Conservation (phyloP, 1,140 invertebrate genomes). For the Nautilus pompilius region DNA sequence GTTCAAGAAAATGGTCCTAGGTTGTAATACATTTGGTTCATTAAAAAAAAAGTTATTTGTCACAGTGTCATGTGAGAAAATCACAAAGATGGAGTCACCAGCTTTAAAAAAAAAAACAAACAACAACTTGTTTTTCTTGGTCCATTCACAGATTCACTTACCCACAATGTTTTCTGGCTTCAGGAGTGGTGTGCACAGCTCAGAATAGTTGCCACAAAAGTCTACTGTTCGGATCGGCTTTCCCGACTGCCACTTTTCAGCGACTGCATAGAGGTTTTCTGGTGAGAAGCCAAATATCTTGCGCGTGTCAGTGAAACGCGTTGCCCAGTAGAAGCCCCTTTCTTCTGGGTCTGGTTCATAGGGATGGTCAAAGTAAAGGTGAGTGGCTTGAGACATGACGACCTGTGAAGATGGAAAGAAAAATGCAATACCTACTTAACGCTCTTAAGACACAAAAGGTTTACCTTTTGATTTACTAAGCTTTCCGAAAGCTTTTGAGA, state of each 20-base stretch:
- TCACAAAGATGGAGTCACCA: too few species aligned
- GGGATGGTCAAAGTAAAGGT: constrained; percentile 52
- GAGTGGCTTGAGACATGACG: constrained; percentile 47
- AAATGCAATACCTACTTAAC: too few species aligned
- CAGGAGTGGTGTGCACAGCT: constrained; percentile 3
- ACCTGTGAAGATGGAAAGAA: constrained; percentile 27
- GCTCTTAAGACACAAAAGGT: too few species aligned
- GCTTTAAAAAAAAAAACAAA: too few species aligned
- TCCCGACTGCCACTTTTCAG: constrained; percentile 37
- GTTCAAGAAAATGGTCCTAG: too few species aligned
- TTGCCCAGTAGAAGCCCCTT: constrained; percentile 49
- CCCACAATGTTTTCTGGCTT: constrained; percentile 37
- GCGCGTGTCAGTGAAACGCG: constrained; percentile 34
- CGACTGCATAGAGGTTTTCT: constrained; percentile 44
- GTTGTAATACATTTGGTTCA: too few species aligned
- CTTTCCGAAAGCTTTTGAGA: too few species aligned
- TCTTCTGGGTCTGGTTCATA: constrained; percentile 52
- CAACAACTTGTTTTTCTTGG: too few species aligned
- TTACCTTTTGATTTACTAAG: too few species aligned
- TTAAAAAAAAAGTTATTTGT: too few species aligned
- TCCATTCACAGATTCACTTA: constrained; percentile 17
- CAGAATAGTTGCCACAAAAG: constrained; percentile 17
- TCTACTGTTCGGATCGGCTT: constrained; percentile 20
- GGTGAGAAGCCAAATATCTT: constrained; percentile 47
- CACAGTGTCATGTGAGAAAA: too few species aligned